Base-by-base conservation (phyloP, 2,888 invertebrate genomes). In the Vandiemenella viatica region DNA sequence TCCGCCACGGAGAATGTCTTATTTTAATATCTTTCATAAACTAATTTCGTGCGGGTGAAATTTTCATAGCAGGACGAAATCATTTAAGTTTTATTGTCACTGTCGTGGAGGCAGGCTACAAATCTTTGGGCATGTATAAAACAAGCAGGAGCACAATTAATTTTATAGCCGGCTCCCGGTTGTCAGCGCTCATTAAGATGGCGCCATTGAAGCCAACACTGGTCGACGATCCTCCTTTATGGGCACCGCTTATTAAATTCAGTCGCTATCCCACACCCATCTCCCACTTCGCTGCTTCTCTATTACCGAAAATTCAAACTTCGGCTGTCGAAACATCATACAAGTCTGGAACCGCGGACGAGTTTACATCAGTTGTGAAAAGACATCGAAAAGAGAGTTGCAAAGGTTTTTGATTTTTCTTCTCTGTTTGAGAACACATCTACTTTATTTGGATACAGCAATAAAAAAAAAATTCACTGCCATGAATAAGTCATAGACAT, bases 1-100 rank as follows among this genome's bases (percentile, higher is more conserved):
- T 19, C 23, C 46, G 32, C 48, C 37, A 41, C 37, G 26, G 18
- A 42, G 49, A 47, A 51, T 51, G 43, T 45, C 52, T 52, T 51
- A 49, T 54, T 52, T 52, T 54, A 54, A 52, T 54, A 54, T 54
- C 54, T 52, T 54, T 54, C 52, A 49, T 52, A 54, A 52, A 54
- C 52, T 54, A 54, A 54, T 54, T 52, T 54, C 44, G 50, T 49
- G 50, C 47, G 46, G 43, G 50, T 46, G 47, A 54, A 54, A 54
- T 54, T 52, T 54, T 54, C 52, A 54, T 54, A 37, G 54, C 54
- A 43, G 52, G 52, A 54, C 52, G 52, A 54, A 54, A 54, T 54
- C 54, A 54, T 54, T 52, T 52, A 52, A 49, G 52, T 54, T 54
- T 54, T 54, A 54, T 52, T 54, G 52, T 52, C 49, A 44, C 20